Base-by-base conservation (phyloP, 2,797 vertebrate genomes). In the Melanotaenia parkinsoni region DNA sequence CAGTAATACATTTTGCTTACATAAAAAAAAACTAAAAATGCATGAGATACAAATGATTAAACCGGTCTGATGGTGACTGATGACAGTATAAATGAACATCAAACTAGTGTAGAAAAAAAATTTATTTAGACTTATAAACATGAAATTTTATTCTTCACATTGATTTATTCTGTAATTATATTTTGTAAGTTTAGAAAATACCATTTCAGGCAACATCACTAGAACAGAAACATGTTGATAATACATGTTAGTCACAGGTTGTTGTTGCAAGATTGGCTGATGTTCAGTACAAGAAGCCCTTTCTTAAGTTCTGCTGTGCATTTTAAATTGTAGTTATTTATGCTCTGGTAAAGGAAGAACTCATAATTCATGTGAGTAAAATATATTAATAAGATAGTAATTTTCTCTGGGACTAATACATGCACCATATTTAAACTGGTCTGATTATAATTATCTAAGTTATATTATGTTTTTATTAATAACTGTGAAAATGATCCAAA, bases 1-100 rank as follows among this genome's bases (percentile, higher is more conserved):
- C 47, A 22, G n/a, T 3, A 32, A 4, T 5, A 35, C 20, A 20
- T 4, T 22, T 3, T 35, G 22, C 8, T 0, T 54, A 28, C 50
- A 56, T 50, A 22, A 11, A 37, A 24, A 10, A 43, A 43, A 16
- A 5, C 16, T 32, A 8, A 57, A 38, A 38, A 54, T 37, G 16
- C 35, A 64, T 1, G 18, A 64, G 33, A 35, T 24, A 24, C 20
- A 26, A 54, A 66, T 28, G 12, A 18, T 30, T 16, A 9, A 9
- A 50, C 9, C 26, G 1, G 26, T 53, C 51, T 13, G 4, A 53
- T 26, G 13, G 14, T 18, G 5, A 4, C 40, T 5, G 13, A 16
- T 43, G 13, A 37, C 9, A 26, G 32, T 33, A 47, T 20, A 20
- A 9, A 8, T 51, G 22, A 51, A 30, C 37, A 4, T 0, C 12